Base-by-base conservation (phyloP, 2,888 invertebrate species). In the Eupsilia transversa region DNA sequence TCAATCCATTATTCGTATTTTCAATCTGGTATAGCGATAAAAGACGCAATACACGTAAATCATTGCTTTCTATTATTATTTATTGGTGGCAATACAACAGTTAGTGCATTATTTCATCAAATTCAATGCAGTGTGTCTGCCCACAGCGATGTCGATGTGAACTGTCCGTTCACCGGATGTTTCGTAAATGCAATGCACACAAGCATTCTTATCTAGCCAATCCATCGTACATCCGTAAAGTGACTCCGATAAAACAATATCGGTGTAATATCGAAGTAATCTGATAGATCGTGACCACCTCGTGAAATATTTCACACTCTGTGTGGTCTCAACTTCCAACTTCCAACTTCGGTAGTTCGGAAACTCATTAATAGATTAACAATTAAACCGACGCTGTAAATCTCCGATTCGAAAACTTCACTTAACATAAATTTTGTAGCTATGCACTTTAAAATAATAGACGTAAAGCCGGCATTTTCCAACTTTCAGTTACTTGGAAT, bases 231-330 rank as follows among this genome's bases (percentile, higher is more conserved):
- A 88, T 88, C 87, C 74, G 79, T 82, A 81, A 83, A 86, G 77
- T 83, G 76, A 85, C 86, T 87, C 78, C 84, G 87, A 83, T 88
- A 88, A 88, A 86, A 87, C 87, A 88, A 87, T 88, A 87, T 90
- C 87, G 83, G 87, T 84, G 88, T 87, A 85, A 82, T 84, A 88
- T 87, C 82, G 33, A 57, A 82, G 69, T 85, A 82, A 86, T 87
- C 83, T 72, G 86, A 82, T 81, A 86, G 83, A 85, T 91, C 90
- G 89, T 90, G 91, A 89, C 85, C 86, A 77, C 76, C 80, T 89
- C 89, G 86, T 88, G 89, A 89, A 91, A 92, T 86, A 88, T 87
- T 87, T 84, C 80, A 87, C 85, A 88, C 86, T 87, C 86, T 85
- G 88, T 92, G 92, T 92, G 93, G 87, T 87, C 87, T 52, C 35